Base-by-base conservation (phyloP, 2,797 vertebrate species). In the Bradypodion pumilum region DNA sequence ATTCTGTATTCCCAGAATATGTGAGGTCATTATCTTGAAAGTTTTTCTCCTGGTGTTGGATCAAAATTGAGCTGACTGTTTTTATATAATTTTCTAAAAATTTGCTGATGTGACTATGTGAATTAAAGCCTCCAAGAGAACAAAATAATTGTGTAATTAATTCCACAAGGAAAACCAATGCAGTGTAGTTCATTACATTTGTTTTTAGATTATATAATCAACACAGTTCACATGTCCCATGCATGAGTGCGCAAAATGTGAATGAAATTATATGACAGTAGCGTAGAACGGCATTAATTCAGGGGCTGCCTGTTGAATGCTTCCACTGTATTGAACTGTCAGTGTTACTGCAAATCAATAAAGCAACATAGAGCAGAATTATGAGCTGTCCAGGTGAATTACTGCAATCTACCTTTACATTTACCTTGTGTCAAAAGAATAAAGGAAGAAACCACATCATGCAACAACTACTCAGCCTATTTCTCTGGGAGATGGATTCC, bases 391-490 rank as follows among this genome's bases (percentile, higher is more conserved):
- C 77, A 72, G 75, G 13, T 49, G 66, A 86, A 82, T 81, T 74
- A n/a, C 46, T 80, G 25, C 29, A 84, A 88, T 88, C 37, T 83
- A 1, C 81, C 72, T 79, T 87, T 79, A 44, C 44, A 77, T 73
- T 80, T 87, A 21, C 15, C 6, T 0, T 1, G 0, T 21, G 27
- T 81, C 46, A n/a, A 87, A 82, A 80, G 1, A 13, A 62, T 62
- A n/a, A 68, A 2, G 2, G 69, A 87, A 86, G 13, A 86, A 81
- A 80, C 32, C 40, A 85, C 2, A 9, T 9, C 19, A 60, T 9
- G 56, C 70, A 1, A n/a, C 75, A 12, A 1, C 2, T 42, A 81
- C 74, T 40, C 1, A 1, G 44, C 82, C 16, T 37, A 2, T 32
- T n/a, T 69, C 44, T 25, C 1, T 21, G 21, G 68, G 83, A 76